Base-by-base conservation (phyloP, 2,113 vertebrate genomes). In the Heterocephalus glaber region DNA sequence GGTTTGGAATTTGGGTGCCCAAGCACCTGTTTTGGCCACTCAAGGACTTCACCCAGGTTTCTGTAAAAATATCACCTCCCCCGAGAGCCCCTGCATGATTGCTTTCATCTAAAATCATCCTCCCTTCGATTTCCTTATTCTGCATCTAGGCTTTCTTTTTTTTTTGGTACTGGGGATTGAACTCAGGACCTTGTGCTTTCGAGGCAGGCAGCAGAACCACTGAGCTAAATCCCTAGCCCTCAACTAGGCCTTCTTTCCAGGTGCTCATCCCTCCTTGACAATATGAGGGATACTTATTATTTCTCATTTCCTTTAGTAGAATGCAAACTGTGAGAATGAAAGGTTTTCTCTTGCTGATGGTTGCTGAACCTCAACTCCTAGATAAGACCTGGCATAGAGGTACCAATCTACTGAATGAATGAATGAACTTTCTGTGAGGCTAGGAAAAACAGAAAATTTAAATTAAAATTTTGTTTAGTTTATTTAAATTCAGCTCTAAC, bases 401-500 rank as follows among this genome's bases (percentile, higher is more conserved):
- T 5, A 47, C 20, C 41, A 38, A 22, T 54, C 41, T 70, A 5
- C 1, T 65, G 33, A 85, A 49, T 88, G 61, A 70, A 63, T 79
- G 38, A 81, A 81, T 7, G 19, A 35, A 90, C 33, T 7, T 56
- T 49, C 44, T 0, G 17, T 7, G 58, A 74, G 19, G 12, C 5
- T 4, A 79, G 9, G 12, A 60, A 61, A 49, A 19, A 10, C 26
- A 26, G 74, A 74, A 44, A 41, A 13, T 26, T 52, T 52, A 49
- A 9, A 77, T 33, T 33, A 33, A 77, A 91, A 72, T 44, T 49
- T 52, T 52, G 6, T 63, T 82, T 80, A 38, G 30, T 66, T 58
- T 49, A 12, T 47, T 86, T 79, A 80, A 60, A 90, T 80, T 90
- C 49, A 35, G 33, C 63, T 80, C 26, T 68, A 17, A 88, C 52